A percentile compares a stretch with the other conserved stretches of the same genome.
These are phyloP conservation scores for Akabosia matsudoensis DNA, from an alignment of 1,140 invertebrate species.

Conservation along the genomic window DNA sequence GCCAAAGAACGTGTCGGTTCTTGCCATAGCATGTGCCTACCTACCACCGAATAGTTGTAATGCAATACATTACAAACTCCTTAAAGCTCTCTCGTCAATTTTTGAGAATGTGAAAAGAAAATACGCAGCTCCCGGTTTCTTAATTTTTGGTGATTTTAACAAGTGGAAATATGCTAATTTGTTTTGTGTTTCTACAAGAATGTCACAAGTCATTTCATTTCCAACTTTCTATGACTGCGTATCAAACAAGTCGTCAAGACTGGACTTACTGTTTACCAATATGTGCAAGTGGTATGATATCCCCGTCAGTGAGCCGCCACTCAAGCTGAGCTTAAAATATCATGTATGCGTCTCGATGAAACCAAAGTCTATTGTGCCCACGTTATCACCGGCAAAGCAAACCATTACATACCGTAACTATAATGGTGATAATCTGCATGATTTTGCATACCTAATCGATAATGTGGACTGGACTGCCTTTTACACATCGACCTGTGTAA, in stretches of 20 bases:
- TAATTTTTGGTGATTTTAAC: conserved; percentile 8
- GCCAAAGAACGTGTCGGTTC: neutral
- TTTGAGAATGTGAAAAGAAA: neutral
- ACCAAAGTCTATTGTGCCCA: neutral
- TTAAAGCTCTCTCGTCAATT: neutral
- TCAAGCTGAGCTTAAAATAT: too few species aligned
- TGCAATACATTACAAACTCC: neutral
- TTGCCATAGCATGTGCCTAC: neutral
- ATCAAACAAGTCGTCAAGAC: neutral
- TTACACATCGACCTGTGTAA: neutral
- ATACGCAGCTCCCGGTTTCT: neutral
- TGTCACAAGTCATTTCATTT: neutral
- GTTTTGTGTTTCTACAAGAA: neutral
- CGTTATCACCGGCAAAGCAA: neutral
- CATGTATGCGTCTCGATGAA: neutral
- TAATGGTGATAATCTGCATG: neutral
- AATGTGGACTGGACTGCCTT: neutral
- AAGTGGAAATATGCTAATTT: neutral
- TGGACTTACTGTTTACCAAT: neutral
- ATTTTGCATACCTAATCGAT: neutral
- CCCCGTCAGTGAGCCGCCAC: neutral
- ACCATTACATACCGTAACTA: neutral
- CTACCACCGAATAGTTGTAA: neutral
- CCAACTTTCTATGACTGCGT: neutral
- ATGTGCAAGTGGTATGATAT: neutral